Evolutionary conservation across 2,113 vertebrate species (phyloP), one percentile per base, ranked within the genome.

Genomic region (Daubentonia madagascariensis): DNA sequence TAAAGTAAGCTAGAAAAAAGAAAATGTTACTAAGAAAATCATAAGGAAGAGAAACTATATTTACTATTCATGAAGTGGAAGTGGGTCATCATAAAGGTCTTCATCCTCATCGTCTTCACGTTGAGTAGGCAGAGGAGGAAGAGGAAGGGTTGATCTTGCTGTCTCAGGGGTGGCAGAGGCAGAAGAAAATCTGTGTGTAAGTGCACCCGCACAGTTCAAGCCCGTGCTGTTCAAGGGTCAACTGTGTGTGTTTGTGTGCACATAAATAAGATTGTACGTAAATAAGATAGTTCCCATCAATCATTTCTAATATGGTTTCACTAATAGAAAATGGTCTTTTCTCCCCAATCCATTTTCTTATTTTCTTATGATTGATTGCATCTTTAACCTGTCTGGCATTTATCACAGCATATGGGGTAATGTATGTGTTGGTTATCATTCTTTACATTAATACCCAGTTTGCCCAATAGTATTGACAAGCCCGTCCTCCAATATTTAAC

Each of bases 341-440:
- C 63, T 88, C 68, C 57, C 43, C 43, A 67, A 20, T 85, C 85
- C 40, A n/a, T 86, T 93, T 94, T 86, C 68, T 89, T 89, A 12
- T 32, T 89, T 68, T 85, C 89, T 94, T 32, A 23, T 83, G 67
- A 89, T 40, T 92, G 92, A 61, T 65, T 96, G 0, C 61, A 11
- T 85, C 96, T 85, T 89, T 67, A 52, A 86, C 22, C 45, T 91
- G n/a, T 72, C 40, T 84, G 20, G 12, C 75, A 83, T 96, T 80
- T 80, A 40, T 94, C 30, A 30, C 63, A 61, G 20, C 22, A 40
- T 75, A n/a, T 68, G 32, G 65, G 50, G 18, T 85, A 45, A 73
- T 30, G 13, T 50, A 67, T 13, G 25, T 54, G 1, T 78, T 37
- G 78, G 6, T 65, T 72, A 32, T 78, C 78, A 8, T 75, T 63